A percentile compares a stretch with the other conserved stretches of the same genome.
Conservation (phyloP, 2,888 invertebrate species). For the Pasiphila rectangulata region DNA sequence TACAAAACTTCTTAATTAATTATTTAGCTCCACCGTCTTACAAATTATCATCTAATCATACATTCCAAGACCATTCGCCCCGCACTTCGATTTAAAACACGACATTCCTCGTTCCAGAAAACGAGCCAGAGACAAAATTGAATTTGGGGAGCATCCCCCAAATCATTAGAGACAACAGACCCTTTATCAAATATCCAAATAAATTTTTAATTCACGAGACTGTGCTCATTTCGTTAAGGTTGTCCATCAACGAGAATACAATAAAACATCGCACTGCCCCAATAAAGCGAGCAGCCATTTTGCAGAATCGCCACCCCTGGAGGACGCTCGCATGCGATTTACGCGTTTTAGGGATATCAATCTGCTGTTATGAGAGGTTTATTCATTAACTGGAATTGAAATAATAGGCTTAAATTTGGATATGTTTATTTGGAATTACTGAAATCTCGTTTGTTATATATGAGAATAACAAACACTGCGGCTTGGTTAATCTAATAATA, state of each 20-base stretch:
- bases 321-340: too few relatives aligned
- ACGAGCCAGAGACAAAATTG: constrained; percentile 8
- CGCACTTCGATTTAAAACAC: background rate
- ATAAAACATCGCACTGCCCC: constrained; percentile 37
- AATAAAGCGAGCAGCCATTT: constrained; percentile 37
- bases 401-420: too few relatives aligned
- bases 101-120: background rate
- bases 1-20: too few relatives aligned
- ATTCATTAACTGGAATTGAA: too few relatives aligned
- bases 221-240: constrained; percentile 22
- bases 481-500: too few relatives aligned
- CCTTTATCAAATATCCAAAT: constrained; percentile 13
- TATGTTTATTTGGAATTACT: too few relatives aligned
- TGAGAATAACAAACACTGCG: too few relatives aligned
- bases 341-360: too few relatives aligned
- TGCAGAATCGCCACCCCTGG: constrained; percentile 38
- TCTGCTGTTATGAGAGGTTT: too few relatives aligned
- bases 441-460: too few relatives aligned
- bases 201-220: constrained; percentile 26
- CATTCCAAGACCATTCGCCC: background rate
- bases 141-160: constrained; percentile 6
- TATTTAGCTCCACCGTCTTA: too few relatives aligned
- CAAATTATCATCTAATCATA: too few relatives aligned
- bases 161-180: constrained; percentile 8
- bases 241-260: constrained; percentile 37